Conservation (phyloP, 2,797 vertebrate species). For the Melanotaenia boesemani region DNA sequence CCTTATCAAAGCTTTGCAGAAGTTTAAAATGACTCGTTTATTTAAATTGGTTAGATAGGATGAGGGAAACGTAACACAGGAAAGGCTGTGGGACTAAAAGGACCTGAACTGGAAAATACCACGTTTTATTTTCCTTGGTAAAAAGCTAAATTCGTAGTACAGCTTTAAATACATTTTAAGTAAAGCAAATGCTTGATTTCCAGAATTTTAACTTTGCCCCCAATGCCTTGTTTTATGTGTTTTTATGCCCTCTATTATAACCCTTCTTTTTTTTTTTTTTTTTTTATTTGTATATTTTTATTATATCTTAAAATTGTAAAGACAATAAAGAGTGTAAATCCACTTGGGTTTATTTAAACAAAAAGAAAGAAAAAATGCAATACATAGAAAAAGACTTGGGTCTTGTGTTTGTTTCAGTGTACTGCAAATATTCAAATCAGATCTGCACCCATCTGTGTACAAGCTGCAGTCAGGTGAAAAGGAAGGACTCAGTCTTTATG, state of each 20-base stretch:
- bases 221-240: background rate
- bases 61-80: background rate
- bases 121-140: background rate
- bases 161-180: background rate
- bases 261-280: too few relatives aligned
- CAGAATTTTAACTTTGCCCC: background rate
- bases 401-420: conserved; percentile 79
- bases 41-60: background rate
- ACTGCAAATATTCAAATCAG: conserved; percentile 97
- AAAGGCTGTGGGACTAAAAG: background rate
- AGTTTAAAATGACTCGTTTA: background rate
- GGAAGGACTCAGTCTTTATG: conserved; percentile 96
- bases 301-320: background rate
- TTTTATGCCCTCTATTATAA: background rate
- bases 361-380: background rate
- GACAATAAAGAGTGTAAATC: background rate
- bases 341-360: background rate
- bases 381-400: background rate
- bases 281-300: background rate
- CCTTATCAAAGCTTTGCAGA: background rate
- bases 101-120: background rate
- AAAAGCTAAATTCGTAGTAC: background rate
- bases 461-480: conserved; percentile 93
- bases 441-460: conserved; percentile 95
- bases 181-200: background rate